Base-by-base conservation (phyloP, 2,888 invertebrate species). In the Philhelius pedissequus region DNA sequence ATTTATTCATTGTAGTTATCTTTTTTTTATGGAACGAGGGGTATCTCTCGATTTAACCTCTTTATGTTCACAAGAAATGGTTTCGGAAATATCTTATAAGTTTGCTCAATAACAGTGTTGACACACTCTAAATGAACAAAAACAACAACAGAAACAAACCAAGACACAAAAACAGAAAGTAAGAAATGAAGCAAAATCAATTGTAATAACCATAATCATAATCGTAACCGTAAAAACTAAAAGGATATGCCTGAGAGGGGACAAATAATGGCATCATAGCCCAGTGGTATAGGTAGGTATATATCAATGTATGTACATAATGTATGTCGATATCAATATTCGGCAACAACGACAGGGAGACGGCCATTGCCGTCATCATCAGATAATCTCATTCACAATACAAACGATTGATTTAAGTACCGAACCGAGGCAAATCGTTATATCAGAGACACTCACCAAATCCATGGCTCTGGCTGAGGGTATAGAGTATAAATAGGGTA, bases 331-430 rank as follows among this genome's bases (percentile, higher is more conserved):
- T 50, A 50, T 50, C 11, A 13, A 66, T 52, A 62, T 40, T 62
- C 38, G 35, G 48, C 22, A 30, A 58, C 60, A 40, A 62, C 60
- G 66, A 78, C 66, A 30, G 83, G 58, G 71, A 64, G 71, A 66
- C n/a, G n/a, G n/a, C 80, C 68, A 80, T 84, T 84, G 84, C 84
- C 84, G 84, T 80, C 84, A 84, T 84, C 84, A 84, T 84, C 84
- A 84, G 84, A 84, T 84, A 84, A 80, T 84, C 84, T 76, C 84
- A 84, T 84, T 84, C 84, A 84, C 84, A 84, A 84, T 84, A 54
- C 84, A 80, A 84, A 84, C 84, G 84, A 84, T 84, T 84, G 84
- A 84, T 84, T 84, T 84, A 84, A 84, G 84, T 84, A 84, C 84
- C 84, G 62, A 84, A 71, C 80, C 71, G 84, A 84, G 80, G 80